Conservation (phyloP, 1,140 invertebrate genomes). For the Melipona quadrifasciata region DNA sequence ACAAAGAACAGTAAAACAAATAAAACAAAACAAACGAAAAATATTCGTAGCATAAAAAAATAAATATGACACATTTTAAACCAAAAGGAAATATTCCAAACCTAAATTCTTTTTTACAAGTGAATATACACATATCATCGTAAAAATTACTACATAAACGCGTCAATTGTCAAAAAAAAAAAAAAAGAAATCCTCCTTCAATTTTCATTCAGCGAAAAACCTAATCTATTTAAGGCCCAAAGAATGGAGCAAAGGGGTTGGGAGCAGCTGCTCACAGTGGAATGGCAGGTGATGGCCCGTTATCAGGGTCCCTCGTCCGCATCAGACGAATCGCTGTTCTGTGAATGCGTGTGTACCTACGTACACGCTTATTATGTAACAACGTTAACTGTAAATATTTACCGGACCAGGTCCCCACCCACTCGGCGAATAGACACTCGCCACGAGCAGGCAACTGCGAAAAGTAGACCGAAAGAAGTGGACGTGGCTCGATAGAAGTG, state of each 20-base stretch:
- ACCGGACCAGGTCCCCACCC: constrained; percentile 59
- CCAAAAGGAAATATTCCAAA: too few species aligned
- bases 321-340: constrained; percentile 40
- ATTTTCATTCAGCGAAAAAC: too few species aligned
- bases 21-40: too few species aligned
- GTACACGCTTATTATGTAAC: constrained; percentile 73
- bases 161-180: too few species aligned
- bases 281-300: constrained; percentile 46
- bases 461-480: constrained; percentile 69
- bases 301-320: constrained; percentile 50
- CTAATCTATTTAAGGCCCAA: background rate
- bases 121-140: too few species aligned
- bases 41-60: too few species aligned
- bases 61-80: too few species aligned
- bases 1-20: too few species aligned
- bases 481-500: constrained; percentile 31
- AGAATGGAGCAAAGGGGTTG: background rate
- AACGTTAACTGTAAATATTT: constrained; percentile 78
- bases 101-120: too few species aligned
- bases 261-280: background rate
- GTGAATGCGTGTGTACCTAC: constrained; percentile 42
- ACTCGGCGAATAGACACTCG: background rate
- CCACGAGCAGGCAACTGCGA: constrained; percentile 43
- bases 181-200: too few species aligned
- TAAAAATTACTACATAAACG: too few species aligned